Conservation (phyloP, 30 jellyfish, hydroid and myxozoan species). For the Turritopsis dohrnii region DNA sequence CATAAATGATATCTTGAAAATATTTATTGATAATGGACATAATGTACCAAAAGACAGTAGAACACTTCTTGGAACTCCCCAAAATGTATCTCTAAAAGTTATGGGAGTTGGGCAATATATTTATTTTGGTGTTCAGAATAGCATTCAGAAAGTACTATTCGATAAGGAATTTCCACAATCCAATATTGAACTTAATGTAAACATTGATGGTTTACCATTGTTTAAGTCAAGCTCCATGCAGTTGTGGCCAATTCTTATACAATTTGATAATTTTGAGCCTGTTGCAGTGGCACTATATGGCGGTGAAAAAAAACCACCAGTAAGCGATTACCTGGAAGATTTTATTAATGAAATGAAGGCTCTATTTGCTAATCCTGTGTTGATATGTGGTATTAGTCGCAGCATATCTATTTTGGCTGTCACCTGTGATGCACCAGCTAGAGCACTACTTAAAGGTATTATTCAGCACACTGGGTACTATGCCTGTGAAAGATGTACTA, state of each 20-base stretch:
- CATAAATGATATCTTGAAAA: not conserved
- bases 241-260: slow-evolving; percentile 29
- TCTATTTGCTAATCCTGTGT: slow-evolving; percentile 10
- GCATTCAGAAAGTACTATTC: not conserved
- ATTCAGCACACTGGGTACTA: slow-evolving; percentile 30
- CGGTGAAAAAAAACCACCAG: slow-evolving; percentile 19
- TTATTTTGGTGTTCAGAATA: slow-evolving; percentile 14
- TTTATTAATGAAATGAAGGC: slow-evolving; percentile 10
- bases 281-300: slow-evolving; percentile 17
- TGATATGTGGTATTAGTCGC: not conserved
- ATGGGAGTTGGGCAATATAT: slow-evolving; percentile 10
- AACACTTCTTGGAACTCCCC: slow-evolving; percentile 8
- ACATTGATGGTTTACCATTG: slow-evolving; percentile 27
- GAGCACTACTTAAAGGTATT: slow-evolving; percentile 30
- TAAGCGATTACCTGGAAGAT: slow-evolving; percentile 6
- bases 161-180: not conserved
- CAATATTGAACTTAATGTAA: slow-evolving; percentile 7
- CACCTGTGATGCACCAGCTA: slow-evolving; percentile 42
- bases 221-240: slow-evolving; percentile 12
- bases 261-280: not conserved
- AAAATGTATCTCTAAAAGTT: not conserved
- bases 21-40: not conserved
- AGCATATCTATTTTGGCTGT: slow-evolving; percentile 11
- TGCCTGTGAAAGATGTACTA: slow-evolving; percentile 40
- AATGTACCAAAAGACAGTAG: slow-evolving; percentile 24